Base-by-base conservation (phyloP, 2,888 invertebrate species). In the Nasonia oneida region DNA sequence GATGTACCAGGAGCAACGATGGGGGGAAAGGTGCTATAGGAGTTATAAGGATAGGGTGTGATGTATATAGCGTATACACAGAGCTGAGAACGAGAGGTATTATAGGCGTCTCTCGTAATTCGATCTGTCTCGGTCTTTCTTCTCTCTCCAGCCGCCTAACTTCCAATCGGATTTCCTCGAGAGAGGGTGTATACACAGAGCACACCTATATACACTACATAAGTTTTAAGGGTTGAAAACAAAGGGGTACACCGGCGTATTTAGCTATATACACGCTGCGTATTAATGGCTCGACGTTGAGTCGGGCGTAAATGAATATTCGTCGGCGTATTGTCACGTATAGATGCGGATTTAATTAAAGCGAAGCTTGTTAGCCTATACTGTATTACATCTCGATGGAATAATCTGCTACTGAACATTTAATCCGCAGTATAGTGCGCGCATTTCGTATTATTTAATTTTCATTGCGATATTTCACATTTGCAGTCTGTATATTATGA, bases 101-200 rank as follows among this genome's bases (percentile, higher is more conserved):
- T 77, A 57, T 73, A 42, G 39, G 14, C 50, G 53, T 29, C 33
- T 50, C 42, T 70, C 53, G 50, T 18, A n/a, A n/a, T 76, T 70
- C 76, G 47, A 50, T 76, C 64, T 67, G 33, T 67, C 29, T 67
- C 33, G 67, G 67, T 67, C 33, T 14, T 67, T 67, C 67, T 67
- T 73, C 64, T 23, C 73, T 73, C 64, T 23, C 73, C 37, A 37
- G 37, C 47, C 37, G 78, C 50, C 78, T 39, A 79, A 84, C 73
- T 84, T 79, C 39, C 74, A 84, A 84, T 79, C 79, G 47, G 64
- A 84, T 84, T 84, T 84, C 64, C 23, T n/a, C 74, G 1, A 29
- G 71, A 37, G 78, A 8, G 23, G 42, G 23, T 53, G 15, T 53
- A 50, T 14, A 50, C 50, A n/a, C 23, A 61, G 57, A 29, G 47